These are phyloP conservation scores for Ornithoptera alexandrae DNA, from an alignment of 2,888 invertebrate species.

Conservation along the genomic window DNA sequence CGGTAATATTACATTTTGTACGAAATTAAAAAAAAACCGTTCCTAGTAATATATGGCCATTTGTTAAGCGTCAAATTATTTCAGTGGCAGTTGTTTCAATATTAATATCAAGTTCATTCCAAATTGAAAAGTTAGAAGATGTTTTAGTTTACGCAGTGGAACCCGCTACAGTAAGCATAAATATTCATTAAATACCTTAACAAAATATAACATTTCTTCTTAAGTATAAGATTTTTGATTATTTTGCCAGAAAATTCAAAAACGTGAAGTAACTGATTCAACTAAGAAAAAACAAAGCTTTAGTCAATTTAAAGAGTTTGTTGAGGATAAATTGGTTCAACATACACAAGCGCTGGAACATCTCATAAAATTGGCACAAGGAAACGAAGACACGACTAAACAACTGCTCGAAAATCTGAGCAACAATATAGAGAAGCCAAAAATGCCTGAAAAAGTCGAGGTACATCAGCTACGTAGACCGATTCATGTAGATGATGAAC, in stretches of 20 bases:
- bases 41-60: not conserved
- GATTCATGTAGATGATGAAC: slow-evolving; percentile 34
- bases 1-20: slow-evolving; percentile 45
- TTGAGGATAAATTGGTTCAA: slow-evolving; percentile 55
- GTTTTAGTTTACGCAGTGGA: slow-evolving; percentile 41
- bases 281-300: slow-evolving; percentile 31
- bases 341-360: slow-evolving; percentile 58
- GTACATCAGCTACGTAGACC: slow-evolving; percentile 40
- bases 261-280: slow-evolving; percentile 40
- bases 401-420: slow-evolving; percentile 48
- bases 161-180: slow-evolving; percentile 41
- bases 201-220: slow-evolving; percentile 20
- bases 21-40: not conserved
- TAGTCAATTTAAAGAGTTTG: slow-evolving; percentile 40
- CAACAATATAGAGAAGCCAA: slow-evolving; percentile 42
- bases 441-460: slow-evolving; percentile 52
- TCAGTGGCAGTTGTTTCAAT: slow-evolving; percentile 36
- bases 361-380: slow-evolving; percentile 44
- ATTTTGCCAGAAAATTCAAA: slow-evolving; percentile 49
- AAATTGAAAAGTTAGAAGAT: slow-evolving; percentile 41
- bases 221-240: slow-evolving; percentile 36
- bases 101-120: slow-evolving; percentile 36
- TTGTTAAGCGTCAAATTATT: slow-evolving; percentile 25
- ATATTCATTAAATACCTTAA: not conserved
- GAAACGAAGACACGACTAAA: slow-evolving; percentile 46